Evolutionary conservation across 2,888 invertebrate genomes (phyloP).

Genomic region (Agrilus cyanescens): DNA sequence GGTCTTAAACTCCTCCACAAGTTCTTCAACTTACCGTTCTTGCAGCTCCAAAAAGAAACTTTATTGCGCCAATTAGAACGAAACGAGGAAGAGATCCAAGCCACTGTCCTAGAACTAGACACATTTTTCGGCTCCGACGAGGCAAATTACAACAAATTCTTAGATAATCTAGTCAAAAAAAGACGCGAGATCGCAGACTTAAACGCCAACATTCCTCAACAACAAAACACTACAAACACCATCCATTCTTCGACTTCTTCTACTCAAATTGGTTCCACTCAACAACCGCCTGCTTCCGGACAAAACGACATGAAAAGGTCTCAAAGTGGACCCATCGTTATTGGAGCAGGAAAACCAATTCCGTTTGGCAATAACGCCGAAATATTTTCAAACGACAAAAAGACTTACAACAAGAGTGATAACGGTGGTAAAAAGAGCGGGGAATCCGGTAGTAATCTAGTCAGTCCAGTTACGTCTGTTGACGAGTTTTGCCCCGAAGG

Average conservation of each 20-base stretch:
- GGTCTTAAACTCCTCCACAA: conserved; percentile 85
- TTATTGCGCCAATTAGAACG: conserved; percentile 72
- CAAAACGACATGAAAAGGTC: conserved; percentile 32
- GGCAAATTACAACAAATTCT: conserved; percentile 60
- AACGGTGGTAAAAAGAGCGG: conserved; percentile 29
- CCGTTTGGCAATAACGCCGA: conserved; percentile 25
- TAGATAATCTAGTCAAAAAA: conserved; percentile 63
- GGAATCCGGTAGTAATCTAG: conserved; percentile 26
- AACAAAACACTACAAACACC: conserved; percentile 22
- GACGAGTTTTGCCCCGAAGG: conserved; percentile 67
- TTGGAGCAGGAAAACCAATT: conserved; percentile 35
- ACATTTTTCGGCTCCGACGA: conserved; percentile 67
- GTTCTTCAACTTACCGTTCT: conserved; percentile 89
- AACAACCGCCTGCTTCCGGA: conserved; percentile 25
- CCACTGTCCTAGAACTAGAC: conserved; percentile 64
- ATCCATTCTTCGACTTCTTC: conserved; percentile 32
- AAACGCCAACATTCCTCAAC: conserved; percentile 39
- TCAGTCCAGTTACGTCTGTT: conserved; percentile 39
- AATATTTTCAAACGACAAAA: conserved; percentile 27
- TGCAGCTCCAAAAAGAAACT: conserved; percentile 78
- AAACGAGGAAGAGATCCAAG: conserved; percentile 68
- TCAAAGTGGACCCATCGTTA: conserved; percentile 35
- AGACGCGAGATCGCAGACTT: conserved; percentile 61
- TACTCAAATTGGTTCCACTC: conserved; percentile 37
- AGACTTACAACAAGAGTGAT: conserved; percentile 28